Evolutionary conservation across 2,113 vertebrate species (phyloP).

Genomic region (Ia io): DNA sequence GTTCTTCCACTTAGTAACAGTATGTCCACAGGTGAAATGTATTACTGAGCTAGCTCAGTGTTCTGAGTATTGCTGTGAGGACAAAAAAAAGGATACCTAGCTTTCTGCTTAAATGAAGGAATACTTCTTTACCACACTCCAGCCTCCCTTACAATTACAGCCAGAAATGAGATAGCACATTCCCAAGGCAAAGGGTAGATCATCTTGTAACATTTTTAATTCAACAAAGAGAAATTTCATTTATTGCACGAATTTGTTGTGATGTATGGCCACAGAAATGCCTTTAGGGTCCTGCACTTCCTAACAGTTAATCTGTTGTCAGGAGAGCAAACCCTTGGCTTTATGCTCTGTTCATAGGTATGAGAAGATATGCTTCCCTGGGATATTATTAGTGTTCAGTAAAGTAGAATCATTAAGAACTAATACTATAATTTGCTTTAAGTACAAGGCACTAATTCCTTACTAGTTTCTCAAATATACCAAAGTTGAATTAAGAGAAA

Average conservation of each 20-base stretch:
- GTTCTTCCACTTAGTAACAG: not conserved
- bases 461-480: slow-evolving; percentile 3
- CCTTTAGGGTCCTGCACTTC: not conserved
- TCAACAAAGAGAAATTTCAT: not conserved
- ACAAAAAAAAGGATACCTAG: not conserved
- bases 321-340: not conserved
- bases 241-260: not conserved
- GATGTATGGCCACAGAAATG: not conserved
- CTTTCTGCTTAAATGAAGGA: not conserved
- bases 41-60: not conserved
- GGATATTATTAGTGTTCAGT: not conserved
- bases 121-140: not conserved
- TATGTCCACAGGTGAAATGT: not conserved
- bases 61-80: not conserved
- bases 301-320: not conserved
- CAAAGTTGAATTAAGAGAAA: not conserved
- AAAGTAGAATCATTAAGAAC: not conserved
- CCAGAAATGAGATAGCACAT: not conserved
- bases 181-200: not conserved
- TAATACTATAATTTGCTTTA: not conserved
- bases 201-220: not conserved
- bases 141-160: not conserved
- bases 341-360: not conserved
- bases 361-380: not conserved
- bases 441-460: not conserved